Percentiles rank a stretch among this genome's conserved stretches.
phyloP scores from a whole-genome alignment of 1,140 invertebrate genomes.

The Harpegnathos saltator region DNA sequence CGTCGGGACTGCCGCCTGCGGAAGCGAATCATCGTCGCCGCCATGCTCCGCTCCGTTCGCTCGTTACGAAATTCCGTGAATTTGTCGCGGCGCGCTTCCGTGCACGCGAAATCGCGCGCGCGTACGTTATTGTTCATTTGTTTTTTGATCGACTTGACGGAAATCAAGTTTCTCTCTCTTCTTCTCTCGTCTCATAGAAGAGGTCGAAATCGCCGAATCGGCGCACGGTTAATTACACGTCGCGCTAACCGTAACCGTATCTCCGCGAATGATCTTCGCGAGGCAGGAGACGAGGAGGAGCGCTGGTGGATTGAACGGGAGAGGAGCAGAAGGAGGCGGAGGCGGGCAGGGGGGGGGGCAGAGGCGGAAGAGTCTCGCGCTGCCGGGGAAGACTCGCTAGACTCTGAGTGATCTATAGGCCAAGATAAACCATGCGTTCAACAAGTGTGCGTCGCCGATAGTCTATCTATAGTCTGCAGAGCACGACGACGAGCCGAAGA shows the following conservation, averaged over 20 bases:
- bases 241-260: constrained; percentile 4
- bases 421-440: constrained; percentile 85
- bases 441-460: constrained; percentile 84
- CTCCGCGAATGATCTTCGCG: constrained; percentile 16
- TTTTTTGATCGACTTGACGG: not conserved
- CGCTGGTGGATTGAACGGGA: not conserved
- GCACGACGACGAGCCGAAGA: not conserved
- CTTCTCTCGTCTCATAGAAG: too few relatives aligned
- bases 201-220: constrained; percentile 16
- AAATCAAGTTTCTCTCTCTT: not conserved
- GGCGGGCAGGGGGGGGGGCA: not conserved
- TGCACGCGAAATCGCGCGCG: too few relatives aligned
- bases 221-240: constrained; percentile 17
- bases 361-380: constrained; percentile 17
- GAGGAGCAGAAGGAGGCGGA: constrained; percentile 20
- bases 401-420: constrained; percentile 83
- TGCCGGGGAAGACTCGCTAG: constrained; percentile 66
- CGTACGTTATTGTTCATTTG: not conserved
- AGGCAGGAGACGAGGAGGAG: constrained; percentile 10
- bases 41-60: constrained; percentile 71
- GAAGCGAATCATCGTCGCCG: constrained; percentile 73
- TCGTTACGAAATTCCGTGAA: constrained; percentile 75
- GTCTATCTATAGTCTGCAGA: constrained; percentile 72
- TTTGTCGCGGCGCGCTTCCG: constrained; percentile 20
- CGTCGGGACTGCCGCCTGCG: constrained; percentile 37